phyloP scores from a whole-genome alignment of 2,888 invertebrate species.

The Heliconius cydno region DNA sequence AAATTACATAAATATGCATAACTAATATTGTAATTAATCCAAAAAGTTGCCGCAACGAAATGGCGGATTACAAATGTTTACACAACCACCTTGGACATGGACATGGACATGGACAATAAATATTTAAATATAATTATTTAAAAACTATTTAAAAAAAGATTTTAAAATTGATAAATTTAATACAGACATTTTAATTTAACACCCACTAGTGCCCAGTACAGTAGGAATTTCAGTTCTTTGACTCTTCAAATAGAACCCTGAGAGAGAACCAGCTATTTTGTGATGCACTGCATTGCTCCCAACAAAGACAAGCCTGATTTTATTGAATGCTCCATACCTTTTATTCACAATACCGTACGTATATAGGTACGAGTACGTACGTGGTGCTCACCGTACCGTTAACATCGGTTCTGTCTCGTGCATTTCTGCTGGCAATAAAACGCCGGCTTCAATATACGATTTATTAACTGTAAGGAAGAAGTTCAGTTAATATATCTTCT shows the following conservation, averaged over 20 bases:
- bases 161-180: too few relatives aligned
- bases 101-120: too few relatives aligned
- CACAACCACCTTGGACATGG: too few relatives aligned
- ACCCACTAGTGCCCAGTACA: not conserved
- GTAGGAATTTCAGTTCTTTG: too few relatives aligned
- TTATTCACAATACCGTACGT: constrained; percentile 23
- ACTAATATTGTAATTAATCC: too few relatives aligned
- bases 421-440: constrained; percentile 15
- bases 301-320: constrained; percentile 30
- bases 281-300: constrained; percentile 26
- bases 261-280: constrained; percentile 8
- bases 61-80: too few relatives aligned
- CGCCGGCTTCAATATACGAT: not conserved
- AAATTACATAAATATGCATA: too few relatives aligned
- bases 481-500: not conserved
- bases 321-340: constrained; percentile 33
- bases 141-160: too few relatives aligned
- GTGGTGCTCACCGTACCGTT: constrained; percentile 33
- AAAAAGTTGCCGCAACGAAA: too few relatives aligned
- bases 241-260: not conserved
- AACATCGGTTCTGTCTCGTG: constrained; percentile 22
- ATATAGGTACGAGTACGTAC: constrained; percentile 20
- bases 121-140: too few relatives aligned
- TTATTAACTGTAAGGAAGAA: constrained; percentile 10
- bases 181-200: too few relatives aligned